phyloP scores from a whole-genome alignment of 2,797 vertebrate species.

The Pangasius macronema region DNA sequence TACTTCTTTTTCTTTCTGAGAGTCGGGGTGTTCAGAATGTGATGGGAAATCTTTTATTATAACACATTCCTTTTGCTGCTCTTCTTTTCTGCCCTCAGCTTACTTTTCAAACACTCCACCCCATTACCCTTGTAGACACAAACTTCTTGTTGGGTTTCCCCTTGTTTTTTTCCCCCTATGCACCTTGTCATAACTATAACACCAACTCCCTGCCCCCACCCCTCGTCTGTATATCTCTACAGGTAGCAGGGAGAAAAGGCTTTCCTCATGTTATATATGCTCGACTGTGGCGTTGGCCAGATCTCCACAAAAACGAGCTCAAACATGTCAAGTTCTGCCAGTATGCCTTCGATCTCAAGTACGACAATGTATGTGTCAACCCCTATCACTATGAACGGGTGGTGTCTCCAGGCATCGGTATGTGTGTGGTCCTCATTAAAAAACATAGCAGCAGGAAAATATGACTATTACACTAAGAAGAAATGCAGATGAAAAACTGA shows the following conservation, averaged over 20 bases:
- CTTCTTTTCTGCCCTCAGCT: not conserved
- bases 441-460: conserved; percentile 14
- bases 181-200: conserved; percentile 7
- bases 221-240: conserved; percentile 11
- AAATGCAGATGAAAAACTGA: not conserved
- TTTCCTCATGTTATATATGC: conserved; percentile 83
- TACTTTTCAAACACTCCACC: not conserved
- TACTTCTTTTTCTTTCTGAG: not conserved
- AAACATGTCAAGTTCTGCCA: conserved; percentile 81
- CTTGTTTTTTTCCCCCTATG: not conserved
- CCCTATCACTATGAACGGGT: conserved; percentile 84
- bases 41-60: not conserved
- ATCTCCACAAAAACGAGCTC: conserved; percentile 84
- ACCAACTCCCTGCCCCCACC: no score
- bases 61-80: not conserved
- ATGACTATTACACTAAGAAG: not conserved
- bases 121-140: not conserved
- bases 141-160: not conserved
- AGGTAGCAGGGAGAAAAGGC: conserved; percentile 81
- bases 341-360: conserved; percentile 84
- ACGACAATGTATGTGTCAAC: conserved; percentile 83
- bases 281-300: conserved; percentile 81
- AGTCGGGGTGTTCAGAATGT: conserved; percentile 18
- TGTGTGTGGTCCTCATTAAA: conserved; percentile 38
- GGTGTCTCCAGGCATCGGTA: conserved; percentile 74